These are phyloP conservation scores for Tragelaphus oryx DNA, from an alignment of 2,797 vertebrate species.

Conservation along the genomic window DNA sequence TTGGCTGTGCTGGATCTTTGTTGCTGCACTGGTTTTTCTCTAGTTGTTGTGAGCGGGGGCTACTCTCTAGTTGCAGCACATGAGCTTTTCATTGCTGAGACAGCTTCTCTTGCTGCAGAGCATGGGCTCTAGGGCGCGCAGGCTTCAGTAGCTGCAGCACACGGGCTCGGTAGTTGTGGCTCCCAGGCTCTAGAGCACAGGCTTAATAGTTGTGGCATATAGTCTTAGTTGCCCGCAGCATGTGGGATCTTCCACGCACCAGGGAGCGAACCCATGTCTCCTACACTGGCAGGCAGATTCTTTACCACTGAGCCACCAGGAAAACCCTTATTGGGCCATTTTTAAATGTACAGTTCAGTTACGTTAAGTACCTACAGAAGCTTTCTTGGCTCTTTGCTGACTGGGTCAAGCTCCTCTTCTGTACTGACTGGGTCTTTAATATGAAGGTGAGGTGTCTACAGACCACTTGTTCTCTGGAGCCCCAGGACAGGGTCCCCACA, in stretches of 20 bases:
- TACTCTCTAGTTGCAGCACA: neutral
- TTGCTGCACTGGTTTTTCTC: neutral
- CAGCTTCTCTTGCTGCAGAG: neutral
- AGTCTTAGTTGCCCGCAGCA: neutral
- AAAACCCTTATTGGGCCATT: neutral
- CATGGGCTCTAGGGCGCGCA: accelerated
- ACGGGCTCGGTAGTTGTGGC: neutral
- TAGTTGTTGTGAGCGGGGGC: neutral
- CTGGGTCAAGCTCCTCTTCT: neutral
- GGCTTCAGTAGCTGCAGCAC: neutral
- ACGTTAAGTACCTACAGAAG: neutral
- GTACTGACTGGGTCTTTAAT: neutral
- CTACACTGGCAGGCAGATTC: neutral
- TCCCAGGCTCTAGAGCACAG: neutral
- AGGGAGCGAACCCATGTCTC: neutral
- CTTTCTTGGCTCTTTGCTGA: neutral
- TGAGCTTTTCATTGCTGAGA: neutral
- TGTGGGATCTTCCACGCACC: neutral
- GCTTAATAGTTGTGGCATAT: neutral
- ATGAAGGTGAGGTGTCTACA: neutral
- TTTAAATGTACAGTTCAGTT: neutral
- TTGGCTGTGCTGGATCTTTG: neutral
- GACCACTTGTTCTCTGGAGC: neutral
- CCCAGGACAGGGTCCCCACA: neutral
- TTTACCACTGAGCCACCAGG: neutral